A percentile compares a stretch with the other conserved stretches of the same genome.
These are phyloP conservation scores for Luffia ferchaultella DNA, from an alignment of 2,888 invertebrate genomes.

Conservation along the genomic window DNA sequence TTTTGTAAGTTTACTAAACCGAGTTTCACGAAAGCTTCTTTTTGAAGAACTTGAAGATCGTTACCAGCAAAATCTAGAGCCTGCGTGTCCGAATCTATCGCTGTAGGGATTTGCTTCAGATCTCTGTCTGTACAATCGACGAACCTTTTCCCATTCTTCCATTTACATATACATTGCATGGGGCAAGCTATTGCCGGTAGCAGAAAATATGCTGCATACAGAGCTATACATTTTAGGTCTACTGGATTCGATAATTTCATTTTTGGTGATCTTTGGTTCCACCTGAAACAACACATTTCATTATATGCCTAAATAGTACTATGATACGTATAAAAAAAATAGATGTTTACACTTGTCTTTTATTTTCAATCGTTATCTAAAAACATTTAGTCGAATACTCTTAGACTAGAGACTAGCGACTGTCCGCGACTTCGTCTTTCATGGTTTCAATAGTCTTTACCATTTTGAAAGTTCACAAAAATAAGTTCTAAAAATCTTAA, in stretches of 20 bases:
- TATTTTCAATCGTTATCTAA: too few relatives aligned
- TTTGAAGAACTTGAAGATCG: constrained; percentile 78
- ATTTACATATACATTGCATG: constrained; percentile 84
- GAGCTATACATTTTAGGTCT: constrained; percentile 50
- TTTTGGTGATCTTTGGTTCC: constrained; percentile 6
- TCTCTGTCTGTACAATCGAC: constrained; percentile 86
- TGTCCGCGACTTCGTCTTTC: too few relatives aligned
- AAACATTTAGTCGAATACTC: too few relatives aligned
- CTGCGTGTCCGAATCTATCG: constrained; percentile 85
- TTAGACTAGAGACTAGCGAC: too few relatives aligned
- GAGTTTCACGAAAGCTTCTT: constrained; percentile 80
- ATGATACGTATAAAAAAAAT: too few relatives aligned
- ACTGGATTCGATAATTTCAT: constrained; percentile 38
- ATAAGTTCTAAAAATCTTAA: too few relatives aligned
- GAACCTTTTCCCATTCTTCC: constrained; percentile 92
- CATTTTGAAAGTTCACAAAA: too few relatives aligned
- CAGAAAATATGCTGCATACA: constrained; percentile 51
- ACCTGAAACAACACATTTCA: constrained; percentile 6
- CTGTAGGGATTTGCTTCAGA: constrained; percentile 78
- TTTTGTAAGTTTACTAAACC: constrained; percentile 87
- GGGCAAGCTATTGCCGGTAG: constrained; percentile 72
- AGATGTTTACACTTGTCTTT: too few relatives aligned
- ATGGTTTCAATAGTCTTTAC: too few relatives aligned
- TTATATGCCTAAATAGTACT: too few relatives aligned
- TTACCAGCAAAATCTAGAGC: constrained; percentile 88